Evolutionary conservation across 2,113 vertebrate species (phyloP).

Genomic region (Pelecanus crispus): DNA sequence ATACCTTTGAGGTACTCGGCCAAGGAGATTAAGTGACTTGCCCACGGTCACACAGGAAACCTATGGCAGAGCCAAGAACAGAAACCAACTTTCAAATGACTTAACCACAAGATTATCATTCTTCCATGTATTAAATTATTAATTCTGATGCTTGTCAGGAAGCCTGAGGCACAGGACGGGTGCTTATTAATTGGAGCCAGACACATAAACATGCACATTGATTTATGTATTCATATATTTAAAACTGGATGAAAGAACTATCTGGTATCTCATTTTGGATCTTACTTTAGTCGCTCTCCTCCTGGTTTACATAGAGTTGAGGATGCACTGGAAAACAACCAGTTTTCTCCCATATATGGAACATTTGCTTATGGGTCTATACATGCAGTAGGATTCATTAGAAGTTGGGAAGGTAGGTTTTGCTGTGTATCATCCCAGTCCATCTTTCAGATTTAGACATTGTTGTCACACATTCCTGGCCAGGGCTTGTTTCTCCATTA

Average conservation of each 20-base stretch:
- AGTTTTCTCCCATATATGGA: background rate
- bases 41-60: slow-evolving; percentile 38
- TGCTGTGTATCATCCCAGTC: background rate
- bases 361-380: background rate
- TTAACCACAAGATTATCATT: slow-evolving; percentile 56
- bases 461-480: slow-evolving; percentile 19
- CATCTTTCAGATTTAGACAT: background rate
- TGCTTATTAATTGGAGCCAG: slow-evolving; percentile 63
- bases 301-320: slow-evolving; percentile 46
- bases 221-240: slow-evolving; percentile 63
- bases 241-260: slow-evolving; percentile 56
- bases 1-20: slow-evolving; percentile 37
- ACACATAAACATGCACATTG: slow-evolving; percentile 55
- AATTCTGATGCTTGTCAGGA: slow-evolving; percentile 55
- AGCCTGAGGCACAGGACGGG: slow-evolving; percentile 58
- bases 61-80: slow-evolving; percentile 37
- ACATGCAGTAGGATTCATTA: background rate
- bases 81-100: slow-evolving; percentile 45
- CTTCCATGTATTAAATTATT: slow-evolving; percentile 44
- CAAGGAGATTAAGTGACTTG: slow-evolving; percentile 41
- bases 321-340: background rate
- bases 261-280: slow-evolving; percentile 45
- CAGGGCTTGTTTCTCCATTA: background rate
- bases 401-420: background rate
- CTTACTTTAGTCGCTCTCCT: slow-evolving; percentile 1